Percentiles rank a stretch among this genome's conserved stretches.
Conservation (phyloP, 2,113 vertebrate genomes). For the Merops nubicus region DNA sequence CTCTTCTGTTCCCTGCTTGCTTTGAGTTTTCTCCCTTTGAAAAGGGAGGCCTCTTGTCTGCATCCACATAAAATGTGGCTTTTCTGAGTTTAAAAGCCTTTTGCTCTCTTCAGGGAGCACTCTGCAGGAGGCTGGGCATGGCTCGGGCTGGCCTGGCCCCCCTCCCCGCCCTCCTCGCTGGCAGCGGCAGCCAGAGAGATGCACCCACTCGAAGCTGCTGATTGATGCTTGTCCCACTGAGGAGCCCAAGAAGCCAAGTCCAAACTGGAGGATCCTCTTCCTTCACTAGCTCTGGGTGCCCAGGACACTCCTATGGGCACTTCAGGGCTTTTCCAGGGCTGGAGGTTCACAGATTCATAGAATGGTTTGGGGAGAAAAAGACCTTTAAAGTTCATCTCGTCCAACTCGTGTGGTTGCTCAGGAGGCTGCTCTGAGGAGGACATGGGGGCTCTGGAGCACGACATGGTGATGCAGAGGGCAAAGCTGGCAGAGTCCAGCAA, state of each 20-base stretch:
- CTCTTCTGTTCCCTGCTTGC: constrained; percentile 32
- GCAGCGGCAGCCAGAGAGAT: not conserved
- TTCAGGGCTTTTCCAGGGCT: not conserved
- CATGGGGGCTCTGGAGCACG: rapidly evolving
- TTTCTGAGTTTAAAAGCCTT: constrained; percentile 42
- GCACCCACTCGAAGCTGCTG: not conserved
- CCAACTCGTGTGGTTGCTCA: not conserved
- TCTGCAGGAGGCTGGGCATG: not conserved
- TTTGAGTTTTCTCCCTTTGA: constrained; percentile 48
- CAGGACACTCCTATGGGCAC: rapidly evolving
- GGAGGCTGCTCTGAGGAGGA: not conserved
- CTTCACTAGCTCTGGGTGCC: not conserved
- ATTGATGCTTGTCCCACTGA: rapidly evolving
- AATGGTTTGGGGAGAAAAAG: not conserved
- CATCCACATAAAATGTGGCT: constrained; percentile 31
- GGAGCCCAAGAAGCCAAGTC: not conserved
- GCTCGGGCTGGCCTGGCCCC: not conserved
- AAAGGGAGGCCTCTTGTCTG: constrained; percentile 31
- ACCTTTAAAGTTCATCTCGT: not conserved
- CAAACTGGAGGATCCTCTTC: not conserved
- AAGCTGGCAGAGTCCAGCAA: rapidly evolving
- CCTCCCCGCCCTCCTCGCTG: not conserved
- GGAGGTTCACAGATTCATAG: not conserved
- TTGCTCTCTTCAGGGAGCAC: constrained; percentile 17
- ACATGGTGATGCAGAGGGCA: not conserved